These are phyloP conservation scores for Prorops nasuta DNA, from an alignment of 1,140 invertebrate species.

Conservation along the genomic window DNA sequence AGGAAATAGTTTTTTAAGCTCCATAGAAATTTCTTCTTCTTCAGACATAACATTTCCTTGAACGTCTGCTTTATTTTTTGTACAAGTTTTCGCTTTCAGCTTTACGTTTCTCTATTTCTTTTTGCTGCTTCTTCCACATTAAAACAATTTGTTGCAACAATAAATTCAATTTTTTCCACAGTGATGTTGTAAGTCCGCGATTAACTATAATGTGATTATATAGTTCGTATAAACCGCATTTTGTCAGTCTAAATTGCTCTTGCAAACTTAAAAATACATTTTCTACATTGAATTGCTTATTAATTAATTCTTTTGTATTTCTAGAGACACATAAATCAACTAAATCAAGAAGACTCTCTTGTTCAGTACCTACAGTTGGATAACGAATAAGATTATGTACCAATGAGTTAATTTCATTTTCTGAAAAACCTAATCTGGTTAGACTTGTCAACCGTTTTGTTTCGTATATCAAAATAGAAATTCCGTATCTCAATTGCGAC, in stretches of 20 bases:
- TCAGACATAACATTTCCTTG: constrained; percentile 67
- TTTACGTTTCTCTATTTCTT: constrained; percentile 65
- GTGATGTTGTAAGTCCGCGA: constrained; percentile 49
- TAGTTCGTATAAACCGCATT: constrained; percentile 67
- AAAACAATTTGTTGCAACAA: constrained; percentile 64
- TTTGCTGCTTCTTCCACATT: constrained; percentile 75
- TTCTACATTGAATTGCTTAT: constrained; percentile 12
- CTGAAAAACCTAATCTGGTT: neutral
- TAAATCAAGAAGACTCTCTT: constrained; percentile 45
- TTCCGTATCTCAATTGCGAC: constrained; percentile 62
- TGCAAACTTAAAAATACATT: constrained; percentile 20
- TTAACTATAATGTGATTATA: constrained; percentile 58
- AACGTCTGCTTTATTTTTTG: constrained; percentile 62
- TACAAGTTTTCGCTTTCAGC: constrained; percentile 80
- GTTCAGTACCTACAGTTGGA: constrained; percentile 46
- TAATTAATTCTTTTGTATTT: constrained; percentile 30
- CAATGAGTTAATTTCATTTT: constrained; percentile 29
- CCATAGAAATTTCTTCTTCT: constrained; percentile 69
- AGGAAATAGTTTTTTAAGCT: constrained; percentile 77
- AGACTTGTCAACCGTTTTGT: constrained; percentile 37
- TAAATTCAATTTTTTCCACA: constrained; percentile 57
- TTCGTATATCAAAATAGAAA: constrained; percentile 55
- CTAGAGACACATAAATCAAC: constrained; percentile 47
- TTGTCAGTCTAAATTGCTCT: constrained; percentile 60
- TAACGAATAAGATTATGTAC: constrained; percentile 56